Percentiles rank a stretch among this genome's conserved stretches.
phyloP scores from a whole-genome alignment of 2,113 vertebrate species.

The Solenodon paradoxus region DNA sequence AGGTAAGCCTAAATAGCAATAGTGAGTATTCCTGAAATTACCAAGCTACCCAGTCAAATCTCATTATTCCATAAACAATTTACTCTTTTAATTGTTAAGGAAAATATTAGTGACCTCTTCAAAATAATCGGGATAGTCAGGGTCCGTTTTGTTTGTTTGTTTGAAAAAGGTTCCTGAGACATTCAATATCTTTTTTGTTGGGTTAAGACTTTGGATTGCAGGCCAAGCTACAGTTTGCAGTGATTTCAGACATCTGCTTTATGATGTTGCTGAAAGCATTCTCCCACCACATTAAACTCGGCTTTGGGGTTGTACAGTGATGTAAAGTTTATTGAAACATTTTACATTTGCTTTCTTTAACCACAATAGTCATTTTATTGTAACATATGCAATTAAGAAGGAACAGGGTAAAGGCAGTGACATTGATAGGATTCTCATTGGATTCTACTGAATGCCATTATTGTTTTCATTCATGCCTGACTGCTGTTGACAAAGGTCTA shows the following conservation, averaged over 20 bases:
- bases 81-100: constrained; percentile 40
- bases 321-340: constrained; percentile 61
- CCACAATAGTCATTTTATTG: constrained; percentile 51
- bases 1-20: not conserved
- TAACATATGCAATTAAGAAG: constrained; percentile 51
- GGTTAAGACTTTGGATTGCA: constrained; percentile 15
- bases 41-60: not conserved
- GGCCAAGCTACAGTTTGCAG: constrained; percentile 51
- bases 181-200: constrained; percentile 19
- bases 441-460: not conserved
- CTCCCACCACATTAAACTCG: constrained; percentile 42
- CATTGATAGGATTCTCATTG: constrained; percentile 30
- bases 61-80: constrained; percentile 29
- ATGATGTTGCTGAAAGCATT: constrained; percentile 51
- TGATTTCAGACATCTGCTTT: constrained; percentile 65
- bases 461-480: not conserved
- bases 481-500: constrained; percentile 8
- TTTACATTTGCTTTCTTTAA: constrained; percentile 65
- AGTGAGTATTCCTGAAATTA: not conserved
- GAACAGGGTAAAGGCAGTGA: constrained; percentile 21
- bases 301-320: constrained; percentile 22
- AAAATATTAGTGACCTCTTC: constrained; percentile 33
- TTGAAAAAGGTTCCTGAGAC: constrained; percentile 5
- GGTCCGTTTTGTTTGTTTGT: not conserved
- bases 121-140: constrained; percentile 28